Base-by-base conservation (phyloP, 2,797 vertebrate genomes). In the Orientallactaga sibirica region DNA sequence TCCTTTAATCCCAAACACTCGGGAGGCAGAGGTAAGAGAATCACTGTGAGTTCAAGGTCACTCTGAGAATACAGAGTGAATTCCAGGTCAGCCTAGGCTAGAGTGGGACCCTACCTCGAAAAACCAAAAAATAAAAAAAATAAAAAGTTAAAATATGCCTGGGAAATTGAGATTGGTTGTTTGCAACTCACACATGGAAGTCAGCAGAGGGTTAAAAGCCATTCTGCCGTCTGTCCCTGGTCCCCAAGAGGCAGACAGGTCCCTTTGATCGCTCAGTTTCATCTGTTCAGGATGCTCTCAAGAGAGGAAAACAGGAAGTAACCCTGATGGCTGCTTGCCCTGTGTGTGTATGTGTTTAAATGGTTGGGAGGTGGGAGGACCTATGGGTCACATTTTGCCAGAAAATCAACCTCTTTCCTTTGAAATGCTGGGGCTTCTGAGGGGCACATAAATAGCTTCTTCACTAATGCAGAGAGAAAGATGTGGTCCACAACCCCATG, bases 231-330 rank as follows among this genome's bases (percentile, higher is more conserved):
- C 83, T n/a, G 93, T 74, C 27, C 29, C 29, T 27, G 70, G 74
- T 89, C 96, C 93, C 94, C 62, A 93, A 85, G 89, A 91, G 95
- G 95, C 87, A 86, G 76, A 37, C 86, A 71, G 48, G 91, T 43
- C 88, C 91, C 92, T 96, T 91, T 94, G 95, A 96, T 95, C 86
- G 92, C 75, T 66, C 48, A 74, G 92, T 85, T 92, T 82, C 94
- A 89, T 97, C 94, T 84, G 77, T 78, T 84, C 86, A 95, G 92
- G 94, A 96, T 95, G 95, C 95, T 97, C 91, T 95, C 91, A 95
- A 92, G 86, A 91, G 91, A 89, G 86, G 83, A 96, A 97, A 97
- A 97, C 95, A 96, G 96, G 95, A 97, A 94, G 85, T 81, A 67
- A 90, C 87, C 37, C 71, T 74, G 96, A 96, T 91, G 94, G 95